phyloP scores from a whole-genome alignment of 2,888 invertebrate species.

The Drosophila silvestris region DNA sequence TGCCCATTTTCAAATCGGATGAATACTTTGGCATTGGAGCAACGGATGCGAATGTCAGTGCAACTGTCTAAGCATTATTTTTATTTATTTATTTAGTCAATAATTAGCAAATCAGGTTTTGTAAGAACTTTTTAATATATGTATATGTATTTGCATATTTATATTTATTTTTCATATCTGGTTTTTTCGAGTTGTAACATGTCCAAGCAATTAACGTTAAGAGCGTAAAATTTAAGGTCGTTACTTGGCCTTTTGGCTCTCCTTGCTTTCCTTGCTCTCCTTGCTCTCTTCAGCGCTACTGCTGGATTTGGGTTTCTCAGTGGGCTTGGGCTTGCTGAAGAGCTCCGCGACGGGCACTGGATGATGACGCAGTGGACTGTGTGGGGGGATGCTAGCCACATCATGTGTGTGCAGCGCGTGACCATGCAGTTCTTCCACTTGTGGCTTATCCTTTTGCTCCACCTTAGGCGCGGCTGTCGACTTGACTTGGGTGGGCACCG shows the following conservation, averaged over 20 bases:
- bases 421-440: conserved; percentile 23
- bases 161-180: conserved; percentile 17
- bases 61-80: neutral
- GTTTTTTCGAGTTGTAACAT: conserved; percentile 20
- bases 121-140: conserved; percentile 39
- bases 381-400: conserved; percentile 14
- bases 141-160: conserved; percentile 28
- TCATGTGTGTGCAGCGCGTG: conserved; percentile 16
- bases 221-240: neutral
- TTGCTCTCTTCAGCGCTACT: conserved; percentile 55
- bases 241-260: conserved; percentile 14
- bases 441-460: conserved; percentile 31
- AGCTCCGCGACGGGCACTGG: conserved; percentile 81
- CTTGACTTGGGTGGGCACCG: conserved; percentile 78
- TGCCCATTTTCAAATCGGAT: conserved; percentile 82
- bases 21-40: conserved; percentile 77
- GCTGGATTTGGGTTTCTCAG: neutral
- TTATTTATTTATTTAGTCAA: conserved; percentile 12
- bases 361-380: conserved; percentile 56
- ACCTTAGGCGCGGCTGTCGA: conserved; percentile 46
- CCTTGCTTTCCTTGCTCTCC: conserved; percentile 10
- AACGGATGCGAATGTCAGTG: neutral
- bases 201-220: conserved; percentile 17
- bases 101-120: conserved; percentile 29
- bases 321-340: conserved; percentile 59